Evolutionary conservation across 2,888 invertebrate species (phyloP).

Genomic region (Eurytoma californica): DNA sequence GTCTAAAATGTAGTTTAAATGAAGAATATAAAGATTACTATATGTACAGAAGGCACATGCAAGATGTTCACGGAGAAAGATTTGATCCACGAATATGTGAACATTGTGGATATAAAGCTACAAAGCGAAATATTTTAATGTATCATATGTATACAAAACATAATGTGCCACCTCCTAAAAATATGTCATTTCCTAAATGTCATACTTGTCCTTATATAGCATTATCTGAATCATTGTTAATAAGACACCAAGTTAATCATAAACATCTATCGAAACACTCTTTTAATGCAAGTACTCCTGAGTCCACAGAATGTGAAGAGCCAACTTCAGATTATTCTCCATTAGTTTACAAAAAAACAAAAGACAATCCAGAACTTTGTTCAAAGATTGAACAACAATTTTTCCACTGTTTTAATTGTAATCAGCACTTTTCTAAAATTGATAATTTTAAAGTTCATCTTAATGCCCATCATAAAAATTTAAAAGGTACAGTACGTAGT

Average conservation of each 20-base stretch:
- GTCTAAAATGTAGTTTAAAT: slow-evolving; percentile 82
- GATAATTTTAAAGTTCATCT: slow-evolving; percentile 79
- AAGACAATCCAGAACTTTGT: slow-evolving; percentile 65
- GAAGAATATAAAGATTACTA: slow-evolving; percentile 84
- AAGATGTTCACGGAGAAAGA: slow-evolving; percentile 86
- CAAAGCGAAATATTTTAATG: slow-evolving; percentile 83
- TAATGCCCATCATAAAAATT: slow-evolving; percentile 67
- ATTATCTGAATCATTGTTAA: slow-evolving; percentile 82
- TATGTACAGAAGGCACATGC: slow-evolving; percentile 87
- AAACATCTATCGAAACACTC: slow-evolving; percentile 68
- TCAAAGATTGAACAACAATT: slow-evolving; percentile 65
- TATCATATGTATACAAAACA: slow-evolving; percentile 90
- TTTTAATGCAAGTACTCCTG: slow-evolving; percentile 42
- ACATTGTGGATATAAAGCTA: slow-evolving; percentile 87
- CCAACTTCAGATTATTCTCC: slow-evolving; percentile 66
- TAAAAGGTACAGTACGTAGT: not conserved
- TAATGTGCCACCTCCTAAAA: slow-evolving; percentile 82
- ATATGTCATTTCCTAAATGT: slow-evolving; percentile 87
- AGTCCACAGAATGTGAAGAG: slow-evolving; percentile 65
- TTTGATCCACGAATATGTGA: slow-evolving; percentile 88
- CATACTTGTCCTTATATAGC: slow-evolving; percentile 85
- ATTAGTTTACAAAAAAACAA: slow-evolving; percentile 68
- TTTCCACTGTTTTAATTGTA: slow-evolving; percentile 84
- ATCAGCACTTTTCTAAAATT: slow-evolving; percentile 83
- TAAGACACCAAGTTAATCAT: slow-evolving; percentile 83